Evolutionary conservation across 2,797 vertebrate genomes (phyloP), one percentile per base, ranked within the genome.

Genomic region (Rhinichthys osculus): DNA sequence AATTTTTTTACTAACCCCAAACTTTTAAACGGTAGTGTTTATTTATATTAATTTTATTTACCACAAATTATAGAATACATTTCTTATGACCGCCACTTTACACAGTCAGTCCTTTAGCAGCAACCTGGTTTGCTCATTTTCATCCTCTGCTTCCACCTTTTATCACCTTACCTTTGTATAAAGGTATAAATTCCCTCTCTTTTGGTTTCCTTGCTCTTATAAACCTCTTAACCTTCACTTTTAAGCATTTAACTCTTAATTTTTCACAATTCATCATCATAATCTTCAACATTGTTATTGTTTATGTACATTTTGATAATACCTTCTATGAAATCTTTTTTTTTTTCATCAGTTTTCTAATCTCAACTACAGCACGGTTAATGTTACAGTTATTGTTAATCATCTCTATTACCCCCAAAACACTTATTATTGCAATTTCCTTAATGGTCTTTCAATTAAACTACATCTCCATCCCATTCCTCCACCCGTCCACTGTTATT

Each of bases 401-500:
- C 33, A 67, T 77, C 14, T 3, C 21, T 21, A 33, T 35, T 80
- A 54, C 59, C n/a, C 54, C 5, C 47, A 44, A 38, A 23, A 33
- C 38, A 71, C 27, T 38, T 19, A 52, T 7, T 69, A 23, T 59
- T 8, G 23, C 67, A 67, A 40, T 67, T 67, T 44, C 47, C 30
- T 11, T 57, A 70, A 77, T 33, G n/a, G 42, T 59, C 74, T 74
- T 81, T 74, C 38, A 50, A 40, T 52, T 71, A 11, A 52, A 71
- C 71, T 69, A 66, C 57, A 59, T 47, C 27, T 77, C 50, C 78
- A 86, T 83, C 40, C 3, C 79, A 44, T 79, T 82, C 71, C 77
- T 79, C 50, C 82, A 67, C 78, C 81, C 64, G 23, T 86, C 84
- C 84, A 87, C 54, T 90, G 90, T 86, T 62, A 42, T 21, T 74